Percentiles rank a stretch among this genome's conserved stretches.
phyloP scores from a whole-genome alignment of 2,113 vertebrate species.

The Coregonus clupeaformis region DNA sequence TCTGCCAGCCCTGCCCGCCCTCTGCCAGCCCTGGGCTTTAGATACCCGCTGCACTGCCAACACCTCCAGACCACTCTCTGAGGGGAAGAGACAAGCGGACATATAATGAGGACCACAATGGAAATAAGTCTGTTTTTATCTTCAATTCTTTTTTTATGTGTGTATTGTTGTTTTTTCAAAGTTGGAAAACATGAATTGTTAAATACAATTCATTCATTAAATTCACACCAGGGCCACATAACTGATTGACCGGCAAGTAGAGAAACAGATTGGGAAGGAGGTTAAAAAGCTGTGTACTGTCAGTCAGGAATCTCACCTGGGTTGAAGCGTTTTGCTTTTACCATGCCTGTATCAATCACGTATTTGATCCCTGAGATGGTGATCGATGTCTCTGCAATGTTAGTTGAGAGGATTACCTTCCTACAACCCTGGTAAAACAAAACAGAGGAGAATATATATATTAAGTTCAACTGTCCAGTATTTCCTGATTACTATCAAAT shows the following conservation, averaged over 20 bases:
- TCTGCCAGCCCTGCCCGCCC: slow-evolving; percentile 87
- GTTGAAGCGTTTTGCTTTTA: slow-evolving; percentile 95
- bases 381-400: slow-evolving; percentile 96
- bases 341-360: slow-evolving; percentile 96
- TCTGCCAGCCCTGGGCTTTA: slow-evolving; percentile 97
- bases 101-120: too few relatives aligned
- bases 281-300: too few relatives aligned
- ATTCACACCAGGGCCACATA: background rate
- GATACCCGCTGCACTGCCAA: slow-evolving; percentile 91
- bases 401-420: slow-evolving; percentile 96
- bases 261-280: too few relatives aligned
- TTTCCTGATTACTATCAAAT: too few relatives aligned
- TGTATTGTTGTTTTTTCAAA: too few relatives aligned
- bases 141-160: too few relatives aligned
- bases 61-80: slow-evolving; percentile 91
- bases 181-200: too few relatives aligned
- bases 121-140: too few relatives aligned
- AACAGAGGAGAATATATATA: background rate
- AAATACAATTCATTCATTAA: too few relatives aligned
- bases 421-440: slow-evolving; percentile 80
- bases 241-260: background rate
- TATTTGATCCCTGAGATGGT: slow-evolving; percentile 95
- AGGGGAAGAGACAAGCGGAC: slow-evolving; percentile 2
- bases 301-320: slow-evolving; percentile 79
- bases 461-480: too few relatives aligned